Conservation (phyloP, 2,113 vertebrate species). For the Mystacornis crossleyi region DNA sequence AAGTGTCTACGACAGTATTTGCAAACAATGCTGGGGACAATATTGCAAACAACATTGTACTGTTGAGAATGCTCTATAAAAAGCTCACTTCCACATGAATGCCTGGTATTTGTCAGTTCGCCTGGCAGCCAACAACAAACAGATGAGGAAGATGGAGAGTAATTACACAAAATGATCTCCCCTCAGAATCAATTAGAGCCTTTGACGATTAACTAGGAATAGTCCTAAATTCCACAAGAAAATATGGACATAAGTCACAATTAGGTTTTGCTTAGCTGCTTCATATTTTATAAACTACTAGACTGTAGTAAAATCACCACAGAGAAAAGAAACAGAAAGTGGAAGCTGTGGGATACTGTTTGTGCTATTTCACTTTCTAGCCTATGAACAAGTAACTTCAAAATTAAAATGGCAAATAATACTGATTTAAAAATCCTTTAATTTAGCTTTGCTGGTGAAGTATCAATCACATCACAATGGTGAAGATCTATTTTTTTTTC, state of each 20-base stretch:
- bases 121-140: not conserved
- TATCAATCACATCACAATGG: not conserved
- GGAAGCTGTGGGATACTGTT: not conserved
- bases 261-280: not conserved
- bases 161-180: not conserved
- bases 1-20: not conserved
- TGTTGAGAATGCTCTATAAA: not conserved
- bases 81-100: not conserved
- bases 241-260: not conserved
- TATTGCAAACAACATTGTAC: not conserved
- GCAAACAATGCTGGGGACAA: not conserved
- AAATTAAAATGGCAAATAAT: not conserved
- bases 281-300: not conserved
- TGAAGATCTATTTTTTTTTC: not conserved
- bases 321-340: not conserved
- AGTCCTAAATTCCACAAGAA: not conserved
- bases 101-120: not conserved
- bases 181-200: not conserved
- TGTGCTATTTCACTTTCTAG: not conserved
- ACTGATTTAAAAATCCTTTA: fast-evolving
- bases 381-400: not conserved
- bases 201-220: not conserved
- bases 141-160: not conserved
- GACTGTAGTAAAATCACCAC: not conserved
- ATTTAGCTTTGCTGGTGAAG: not conserved